phyloP scores from a whole-genome alignment of 1,140 invertebrate species.

The Pseudachorutes palmiensis region DNA sequence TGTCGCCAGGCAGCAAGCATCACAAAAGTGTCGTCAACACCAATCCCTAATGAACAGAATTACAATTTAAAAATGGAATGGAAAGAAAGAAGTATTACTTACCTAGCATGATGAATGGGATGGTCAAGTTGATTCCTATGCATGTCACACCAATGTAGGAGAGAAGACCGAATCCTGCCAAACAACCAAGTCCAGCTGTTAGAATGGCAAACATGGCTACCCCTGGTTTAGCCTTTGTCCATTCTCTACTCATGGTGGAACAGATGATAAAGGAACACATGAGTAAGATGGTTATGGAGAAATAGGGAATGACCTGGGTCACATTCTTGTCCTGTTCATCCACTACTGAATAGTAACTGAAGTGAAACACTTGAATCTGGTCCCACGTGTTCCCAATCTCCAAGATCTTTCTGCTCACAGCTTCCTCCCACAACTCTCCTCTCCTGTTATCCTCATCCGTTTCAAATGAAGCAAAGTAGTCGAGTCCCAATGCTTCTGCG shows the following conservation, averaged over 20 bases:
- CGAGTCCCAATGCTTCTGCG: neutral
- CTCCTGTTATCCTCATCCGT: neutral
- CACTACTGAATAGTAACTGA: slow-evolving; percentile 74
- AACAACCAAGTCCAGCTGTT: slow-evolving; percentile 76
- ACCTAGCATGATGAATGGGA: slow-evolving; percentile 91
- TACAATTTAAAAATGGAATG: neutral
- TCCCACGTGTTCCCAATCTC: slow-evolving; percentile 49
- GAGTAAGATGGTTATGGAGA: slow-evolving; percentile 72
- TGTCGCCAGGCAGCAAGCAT: slow-evolving; percentile 86
- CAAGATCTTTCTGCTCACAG: neutral
- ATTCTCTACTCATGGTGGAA: slow-evolving; percentile 67
- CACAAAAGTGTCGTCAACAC: slow-evolving; percentile 91
- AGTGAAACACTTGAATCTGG: slow-evolving; percentile 68
- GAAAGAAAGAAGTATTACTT: slow-evolving; percentile 39
- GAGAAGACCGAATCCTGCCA: slow-evolving; percentile 77
- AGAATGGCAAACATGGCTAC: slow-evolving; percentile 83
- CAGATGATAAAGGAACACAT: slow-evolving; percentile 68
- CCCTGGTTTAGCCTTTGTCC: slow-evolving; percentile 80
- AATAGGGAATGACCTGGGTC: slow-evolving; percentile 74
- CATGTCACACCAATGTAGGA: slow-evolving; percentile 83
- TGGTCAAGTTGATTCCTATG: slow-evolving; percentile 86
- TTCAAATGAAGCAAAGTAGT: neutral
- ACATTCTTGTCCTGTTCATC: slow-evolving; percentile 81
- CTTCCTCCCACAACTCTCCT: neutral
- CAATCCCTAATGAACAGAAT: slow-evolving; percentile 62